These are phyloP conservation scores for Thalpophila matura DNA, from an alignment of 2,888 invertebrate genomes.

Conservation along the genomic window DNA sequence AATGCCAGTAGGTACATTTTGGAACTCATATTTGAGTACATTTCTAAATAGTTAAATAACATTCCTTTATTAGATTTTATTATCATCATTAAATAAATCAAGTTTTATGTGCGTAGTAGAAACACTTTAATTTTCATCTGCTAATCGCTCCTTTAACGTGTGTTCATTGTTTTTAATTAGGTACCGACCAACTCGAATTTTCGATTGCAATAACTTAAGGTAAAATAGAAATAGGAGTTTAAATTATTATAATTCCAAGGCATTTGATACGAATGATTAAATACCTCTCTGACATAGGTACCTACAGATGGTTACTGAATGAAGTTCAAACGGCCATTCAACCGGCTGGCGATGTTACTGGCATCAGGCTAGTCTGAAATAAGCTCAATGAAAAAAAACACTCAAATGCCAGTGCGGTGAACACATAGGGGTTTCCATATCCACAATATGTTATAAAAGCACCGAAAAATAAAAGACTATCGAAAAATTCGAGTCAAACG, in stretches of 20 bases:
- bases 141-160: not conserved
- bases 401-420: constrained; percentile 28
- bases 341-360: constrained; percentile 18
- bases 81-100: not conserved
- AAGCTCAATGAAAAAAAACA: constrained; percentile 18
- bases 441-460: constrained; percentile 54
- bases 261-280: constrained; percentile 7
- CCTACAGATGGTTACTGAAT: constrained; percentile 8
- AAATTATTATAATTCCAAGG: not conserved
- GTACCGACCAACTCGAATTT: too few species aligned
- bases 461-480: constrained; percentile 32
- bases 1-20: not conserved
- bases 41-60: not conserved
- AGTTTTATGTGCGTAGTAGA: too few species aligned
- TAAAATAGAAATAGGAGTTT: not conserved
- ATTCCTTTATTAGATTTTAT: not conserved
- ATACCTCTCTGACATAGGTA: not conserved
- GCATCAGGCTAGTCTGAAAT: not conserved
- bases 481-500: constrained; percentile 24
- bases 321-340: constrained; percentile 11
- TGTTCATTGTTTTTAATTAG: not conserved
- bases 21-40: not conserved
- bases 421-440: constrained; percentile 33
- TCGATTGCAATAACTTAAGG: not conserved
- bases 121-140: not conserved